Evolutionary conservation across 1,140 invertebrate genomes (phyloP), one percentile per base, ranked within the genome.

Genomic region (Lucilia sericata): DNA sequence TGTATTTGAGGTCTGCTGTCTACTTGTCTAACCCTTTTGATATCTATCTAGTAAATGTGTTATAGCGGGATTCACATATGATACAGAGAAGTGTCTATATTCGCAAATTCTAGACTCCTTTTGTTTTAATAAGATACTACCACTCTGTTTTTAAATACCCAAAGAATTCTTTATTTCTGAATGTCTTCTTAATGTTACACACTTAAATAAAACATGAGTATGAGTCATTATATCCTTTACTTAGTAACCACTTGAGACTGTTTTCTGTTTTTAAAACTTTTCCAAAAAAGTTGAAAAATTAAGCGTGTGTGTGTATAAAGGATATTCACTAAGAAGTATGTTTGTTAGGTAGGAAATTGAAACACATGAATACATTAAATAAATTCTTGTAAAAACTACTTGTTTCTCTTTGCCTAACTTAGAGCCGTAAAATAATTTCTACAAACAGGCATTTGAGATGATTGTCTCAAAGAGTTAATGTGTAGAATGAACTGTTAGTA

Each of bases 171-270:
- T 70, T 70, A 25, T 21, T 21, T 25, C 5, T 25, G 25, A 60
- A 70, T 21, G 65, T 70, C 65, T 70, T 70, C 65, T 70, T 21
- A 25, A 70, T 70, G 21, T 70, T 70, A 70, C 65, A 21, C 65
- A 60, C 55, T 60, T 60, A 60, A 42, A 42, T 42, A 42, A 60
- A n/a, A 60, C 55, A 19, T 8, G 19, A 49, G 76, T 80, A 51
- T 80, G 76, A 51, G 76, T 21, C 49, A 42, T 47, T 78, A 78
- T 80, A 80, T 80, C 76, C 76, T 80, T 80, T 80, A 80, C 76
- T 80, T 80, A 80, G 76, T 80, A 80, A 80, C 76, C 76, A 80
- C 76, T 80, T 80, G 76, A 80, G 76, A 80, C 76, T 80, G 76
- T 80, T 78, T 70, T 70, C 19, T 70, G n/a, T 70, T 21, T 70